Conservation (phyloP, 53 echinoderm and acorn worm species). For the Actinopyga echinites region DNA sequence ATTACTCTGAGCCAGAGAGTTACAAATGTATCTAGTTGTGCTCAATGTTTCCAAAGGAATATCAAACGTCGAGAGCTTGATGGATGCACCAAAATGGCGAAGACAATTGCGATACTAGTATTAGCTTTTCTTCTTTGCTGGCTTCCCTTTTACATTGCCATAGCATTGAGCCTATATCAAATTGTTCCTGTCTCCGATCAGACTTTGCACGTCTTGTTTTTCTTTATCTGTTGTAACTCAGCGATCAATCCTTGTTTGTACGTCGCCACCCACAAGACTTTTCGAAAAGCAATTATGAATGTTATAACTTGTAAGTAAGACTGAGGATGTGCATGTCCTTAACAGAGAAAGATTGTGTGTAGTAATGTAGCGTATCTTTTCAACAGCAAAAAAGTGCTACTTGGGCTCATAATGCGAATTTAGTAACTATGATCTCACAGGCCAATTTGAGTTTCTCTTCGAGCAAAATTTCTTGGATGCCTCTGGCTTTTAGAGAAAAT, state of each 20-base stretch:
- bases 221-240: neutral
- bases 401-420: no score
- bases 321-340: no score
- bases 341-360: no score
- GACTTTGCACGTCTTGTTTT: neutral
- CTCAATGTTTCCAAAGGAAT: neutral
- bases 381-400: no score
- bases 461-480: no score
- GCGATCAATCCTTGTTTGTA: slow-evolving; percentile 21
- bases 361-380: no score
- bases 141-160: neutral
- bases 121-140: slow-evolving; percentile 1
- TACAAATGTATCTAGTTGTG: neutral
- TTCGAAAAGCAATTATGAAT: slow-evolving; percentile 21
- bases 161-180: neutral
- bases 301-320: neutral
- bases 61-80: neutral
- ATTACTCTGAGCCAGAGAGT: no score
- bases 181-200: neutral
- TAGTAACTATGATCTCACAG: no score
- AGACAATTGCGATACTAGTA: neutral
- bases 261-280: neutral
- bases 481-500: no score
- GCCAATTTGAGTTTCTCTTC: no score
- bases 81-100: slow-evolving; percentile 22